Percentiles rank a stretch among this genome's conserved stretches.
These are phyloP conservation scores for Drosophila lacertosa DNA, from an alignment of 1,140 invertebrate genomes.

Conservation along the genomic window DNA sequence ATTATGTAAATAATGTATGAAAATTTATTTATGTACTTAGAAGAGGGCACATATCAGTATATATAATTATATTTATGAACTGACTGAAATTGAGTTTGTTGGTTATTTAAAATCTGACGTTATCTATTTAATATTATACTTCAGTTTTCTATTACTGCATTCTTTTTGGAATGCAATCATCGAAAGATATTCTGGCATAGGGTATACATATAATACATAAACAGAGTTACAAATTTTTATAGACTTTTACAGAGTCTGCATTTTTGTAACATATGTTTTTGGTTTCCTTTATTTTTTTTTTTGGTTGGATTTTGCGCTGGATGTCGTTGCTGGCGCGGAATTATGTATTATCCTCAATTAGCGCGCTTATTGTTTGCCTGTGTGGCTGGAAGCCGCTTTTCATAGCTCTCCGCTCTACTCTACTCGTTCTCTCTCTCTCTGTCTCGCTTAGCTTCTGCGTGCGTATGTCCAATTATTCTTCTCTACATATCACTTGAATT, in stretches of 20 bases:
- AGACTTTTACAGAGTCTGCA: no score
- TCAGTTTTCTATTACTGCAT: no score
- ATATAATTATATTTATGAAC: neutral
- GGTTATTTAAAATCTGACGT: no score
- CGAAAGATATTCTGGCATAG: no score
- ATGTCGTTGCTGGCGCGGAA: conserved; percentile 22
- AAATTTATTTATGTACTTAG: no score
- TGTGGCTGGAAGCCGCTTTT: conserved; percentile 28
- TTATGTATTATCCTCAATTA: conserved; percentile 75
- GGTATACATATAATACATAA: no score
- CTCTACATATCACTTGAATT: conserved; percentile 41
- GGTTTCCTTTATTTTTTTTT: conserved; percentile 29
- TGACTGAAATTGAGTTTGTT: no score
- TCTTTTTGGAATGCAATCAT: no score
- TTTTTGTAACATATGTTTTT: conserved; percentile 1
- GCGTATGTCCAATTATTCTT: conserved; percentile 31
- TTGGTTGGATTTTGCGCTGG: conserved; percentile 26
- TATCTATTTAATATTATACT: no score
- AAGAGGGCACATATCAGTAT: neutral
- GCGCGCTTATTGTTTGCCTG: conserved; percentile 72
- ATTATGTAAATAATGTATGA: no score
- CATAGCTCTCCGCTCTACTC: no score
- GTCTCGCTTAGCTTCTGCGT: neutral
- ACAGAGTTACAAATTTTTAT: no score
- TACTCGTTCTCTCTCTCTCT: neutral